Evolutionary conservation across 1,140 invertebrate genomes (phyloP), one percentile per base, ranked within the genome.

Genomic region (Dufourea novaeangliae): DNA sequence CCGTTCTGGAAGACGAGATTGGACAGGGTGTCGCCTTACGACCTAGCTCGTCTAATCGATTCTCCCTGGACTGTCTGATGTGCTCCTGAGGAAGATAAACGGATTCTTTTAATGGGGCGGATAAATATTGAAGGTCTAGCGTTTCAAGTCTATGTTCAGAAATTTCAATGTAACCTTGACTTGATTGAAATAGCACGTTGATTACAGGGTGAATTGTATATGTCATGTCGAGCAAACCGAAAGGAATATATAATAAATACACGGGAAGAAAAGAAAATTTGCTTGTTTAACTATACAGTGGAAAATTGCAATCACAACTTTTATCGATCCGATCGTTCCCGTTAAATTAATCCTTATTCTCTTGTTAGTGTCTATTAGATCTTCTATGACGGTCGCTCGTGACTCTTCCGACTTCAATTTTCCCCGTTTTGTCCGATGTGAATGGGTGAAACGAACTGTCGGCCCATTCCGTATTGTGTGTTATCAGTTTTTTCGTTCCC

Each of bases 21-120:
- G 89, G 81, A 88, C 92, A 74, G 62, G 94, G 86, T 76, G 92
- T 87, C 85, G 91, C 82, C 79, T 94, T 88, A 4, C 93, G 93
- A 1, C 95, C 95, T 29, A 96, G 90, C 79, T 95, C 94, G 88
- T 96, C 95, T 74, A 97, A 90, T 46, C 95, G 94, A 85, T 95
- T 95, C 86, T 97, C 96, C 72, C 96, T 95, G 2, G 96, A 97
- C 84, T 96, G 95, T 3, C 95, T 93, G 80, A 97, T 95, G 89
- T 97, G 95, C 85, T 97, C 96, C 96, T 97, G 92, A 8, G 89
- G 20, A 75, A 56, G 44, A 22, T 11, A 68, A 76, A 80, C 17
- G 52, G 29, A 77, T 66, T 76, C 56, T 52, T 69, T 52, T 57
- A 39, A 80, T 79, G 54, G 73, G 44, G 4, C 27, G 34, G 12